Percentiles rank a stretch among this genome's conserved stretches.
These are phyloP conservation scores for Thamnophis elegans DNA, from an alignment of 2,797 vertebrate genomes.

Conservation along the genomic window DNA sequence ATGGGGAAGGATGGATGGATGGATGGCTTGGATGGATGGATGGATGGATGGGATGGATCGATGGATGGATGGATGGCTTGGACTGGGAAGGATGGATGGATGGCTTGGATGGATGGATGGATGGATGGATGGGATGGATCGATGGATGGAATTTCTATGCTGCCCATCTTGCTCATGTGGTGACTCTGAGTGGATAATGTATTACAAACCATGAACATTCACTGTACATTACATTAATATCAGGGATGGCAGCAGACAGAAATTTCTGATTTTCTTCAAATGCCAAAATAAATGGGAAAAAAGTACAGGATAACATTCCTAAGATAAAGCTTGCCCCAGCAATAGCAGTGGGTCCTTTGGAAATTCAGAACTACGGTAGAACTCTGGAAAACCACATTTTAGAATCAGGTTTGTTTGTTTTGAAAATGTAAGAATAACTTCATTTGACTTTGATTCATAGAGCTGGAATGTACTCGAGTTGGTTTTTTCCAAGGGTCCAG, in stretches of 20 bases:
- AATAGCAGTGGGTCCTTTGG: background rate
- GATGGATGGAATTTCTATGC: too few relatives aligned
- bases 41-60: too few relatives aligned
- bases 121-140: too few relatives aligned
- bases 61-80: too few relatives aligned
- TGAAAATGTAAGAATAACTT: constrained; percentile 30
- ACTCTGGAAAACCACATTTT: background rate
- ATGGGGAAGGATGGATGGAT: too few relatives aligned
- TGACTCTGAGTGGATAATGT: background rate
- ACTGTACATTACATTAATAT: background rate
- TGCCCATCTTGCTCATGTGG: too few relatives aligned
- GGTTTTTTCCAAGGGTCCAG: constrained; percentile 49
- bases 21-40: too few relatives aligned
- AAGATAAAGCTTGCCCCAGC: background rate
- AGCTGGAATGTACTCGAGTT: constrained; percentile 17
- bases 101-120: too few relatives aligned
- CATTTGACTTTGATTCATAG: constrained; percentile 13
- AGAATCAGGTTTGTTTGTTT: background rate
- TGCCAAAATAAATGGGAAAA: background rate
- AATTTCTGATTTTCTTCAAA: background rate
- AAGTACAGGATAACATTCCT: background rate
- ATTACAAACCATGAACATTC: background rate
- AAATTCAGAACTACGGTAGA: background rate
- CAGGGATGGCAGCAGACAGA: background rate
- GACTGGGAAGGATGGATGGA: too few relatives aligned